Evolutionary conservation across 2,113 vertebrate species (phyloP).

Genomic region (Heterocephalus glaber): DNA sequence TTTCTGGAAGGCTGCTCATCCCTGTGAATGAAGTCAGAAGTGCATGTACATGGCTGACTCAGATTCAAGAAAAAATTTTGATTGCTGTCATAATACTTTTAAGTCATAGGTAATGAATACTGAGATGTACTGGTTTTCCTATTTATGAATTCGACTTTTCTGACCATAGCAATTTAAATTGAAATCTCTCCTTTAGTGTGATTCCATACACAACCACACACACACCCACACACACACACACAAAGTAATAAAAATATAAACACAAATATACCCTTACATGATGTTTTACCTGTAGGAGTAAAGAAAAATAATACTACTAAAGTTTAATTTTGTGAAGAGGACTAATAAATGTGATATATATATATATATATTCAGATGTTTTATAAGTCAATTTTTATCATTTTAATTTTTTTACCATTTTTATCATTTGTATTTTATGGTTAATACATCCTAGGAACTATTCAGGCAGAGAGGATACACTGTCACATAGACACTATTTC

Average conservation of each 20-base stretch:
- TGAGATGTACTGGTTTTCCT: not conserved
- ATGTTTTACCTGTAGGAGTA: not conserved
- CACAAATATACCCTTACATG: not conserved
- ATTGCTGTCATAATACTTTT: constrained; percentile 6
- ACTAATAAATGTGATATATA: not conserved
- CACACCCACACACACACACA: not conserved
- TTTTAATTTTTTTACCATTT: not conserved
- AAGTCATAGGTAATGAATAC: not conserved
- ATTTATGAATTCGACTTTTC: not conserved
- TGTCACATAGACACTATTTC: not conserved
- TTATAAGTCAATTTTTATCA: not conserved
- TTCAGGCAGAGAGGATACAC: not conserved
- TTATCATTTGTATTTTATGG: not conserved
- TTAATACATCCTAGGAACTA: not conserved
- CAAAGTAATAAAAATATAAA: not conserved
- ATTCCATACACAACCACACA: not conserved
- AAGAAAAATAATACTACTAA: not conserved
- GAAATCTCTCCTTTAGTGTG: not conserved
- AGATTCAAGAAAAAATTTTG: not conserved
- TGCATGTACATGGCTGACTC: not conserved
- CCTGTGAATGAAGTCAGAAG: constrained; percentile 28
- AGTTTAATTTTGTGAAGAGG: not conserved
- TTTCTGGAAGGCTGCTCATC: not conserved
- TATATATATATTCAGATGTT: not conserved
- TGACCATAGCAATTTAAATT: not conserved